Base-by-base conservation (phyloP, 2,113 vertebrate species). In the Hippocampus abdominalis region DNA sequence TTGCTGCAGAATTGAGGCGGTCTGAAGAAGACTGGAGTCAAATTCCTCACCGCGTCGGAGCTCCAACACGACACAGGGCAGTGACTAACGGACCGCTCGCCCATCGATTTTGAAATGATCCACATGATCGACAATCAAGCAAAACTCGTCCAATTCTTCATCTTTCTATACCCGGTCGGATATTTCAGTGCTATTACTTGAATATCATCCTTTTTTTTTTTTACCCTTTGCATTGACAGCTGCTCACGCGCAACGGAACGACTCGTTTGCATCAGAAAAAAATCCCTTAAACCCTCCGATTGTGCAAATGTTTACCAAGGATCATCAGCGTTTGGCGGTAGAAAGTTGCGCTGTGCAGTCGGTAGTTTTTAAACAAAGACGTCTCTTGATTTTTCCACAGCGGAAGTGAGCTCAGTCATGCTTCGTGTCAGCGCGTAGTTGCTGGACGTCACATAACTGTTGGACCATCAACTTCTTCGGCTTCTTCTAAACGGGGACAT, bases 1-100 rank as follows among this genome's bases (percentile, higher is more conserved):
- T 74, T 40, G 66, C 77, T 63, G 70, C 2, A 53, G 27, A 7
- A 10, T 2, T 36, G 80, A 84, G 78, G 85, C 77, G 80, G 84
- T 61, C 82, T 78, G 86, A 72, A 66, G 71, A 71, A 80, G 74
- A 64, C 67, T 61, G 85, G 90, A 90, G 87, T 91, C 91, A 87
- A 76, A 91, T 93, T 91, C 89, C 89, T 83, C 73, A 77, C 83
- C 77, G 89, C 89, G 88, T 88, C 84, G 84, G 87, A 86, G 77
- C 83, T 81, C 74, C 79, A 66, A 32, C 75, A 57, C 71, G 75
- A 81, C 83, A 66, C 76, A 70, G 75, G 80, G 80, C 79, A 85
- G 53, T 70, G 64, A n/a, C 25, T 75, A 82, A 75, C 86, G 83
- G 86, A 68, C 66, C 54, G 36, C 69, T 61, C 36, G 39, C 63